These are phyloP conservation scores for Nettapus auritus DNA, from an alignment of 2,113 vertebrate genomes.

Conservation along the genomic window DNA sequence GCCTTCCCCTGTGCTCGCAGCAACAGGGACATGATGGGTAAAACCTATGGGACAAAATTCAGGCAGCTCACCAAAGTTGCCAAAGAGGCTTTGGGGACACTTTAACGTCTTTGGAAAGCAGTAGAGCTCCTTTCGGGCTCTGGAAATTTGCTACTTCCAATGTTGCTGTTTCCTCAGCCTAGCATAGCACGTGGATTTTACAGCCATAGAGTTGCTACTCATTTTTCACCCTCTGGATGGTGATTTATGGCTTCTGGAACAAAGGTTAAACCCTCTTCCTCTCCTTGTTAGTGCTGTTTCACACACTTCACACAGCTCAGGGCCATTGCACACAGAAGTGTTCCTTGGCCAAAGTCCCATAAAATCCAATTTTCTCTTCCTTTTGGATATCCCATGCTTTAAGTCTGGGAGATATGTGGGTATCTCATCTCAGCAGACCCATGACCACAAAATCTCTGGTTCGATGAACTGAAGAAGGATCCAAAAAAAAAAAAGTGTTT, in stretches of 20 bases:
- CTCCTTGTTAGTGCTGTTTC: constrained; percentile 20
- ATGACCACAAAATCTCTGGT: neutral
- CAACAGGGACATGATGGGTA: neutral
- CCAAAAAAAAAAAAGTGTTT: neutral
- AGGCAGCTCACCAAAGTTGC: neutral
- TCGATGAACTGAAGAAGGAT: neutral
- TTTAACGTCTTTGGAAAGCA: constrained; percentile 4
- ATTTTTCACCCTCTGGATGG: neutral
- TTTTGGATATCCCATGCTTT: neutral
- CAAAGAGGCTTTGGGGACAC: neutral
- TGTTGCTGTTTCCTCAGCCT: neutral
- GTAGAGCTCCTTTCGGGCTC: neutral
- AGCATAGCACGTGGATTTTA: neutral
- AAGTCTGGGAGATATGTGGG: neutral
- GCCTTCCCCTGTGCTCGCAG: neutral
- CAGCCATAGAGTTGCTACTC: neutral
- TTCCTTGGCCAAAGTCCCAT: neutral
- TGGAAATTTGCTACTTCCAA: neutral
- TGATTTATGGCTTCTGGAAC: constrained; percentile 32
- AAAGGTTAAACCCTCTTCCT: constrained; percentile 40
- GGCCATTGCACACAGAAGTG: neutral
- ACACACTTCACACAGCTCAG: neutral
- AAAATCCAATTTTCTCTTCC: neutral
- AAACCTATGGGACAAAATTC: neutral
- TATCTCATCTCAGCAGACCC: neutral